Evolutionary conservation across 2,113 vertebrate species (phyloP).

Genomic region (Camelus bactrianus): DNA sequence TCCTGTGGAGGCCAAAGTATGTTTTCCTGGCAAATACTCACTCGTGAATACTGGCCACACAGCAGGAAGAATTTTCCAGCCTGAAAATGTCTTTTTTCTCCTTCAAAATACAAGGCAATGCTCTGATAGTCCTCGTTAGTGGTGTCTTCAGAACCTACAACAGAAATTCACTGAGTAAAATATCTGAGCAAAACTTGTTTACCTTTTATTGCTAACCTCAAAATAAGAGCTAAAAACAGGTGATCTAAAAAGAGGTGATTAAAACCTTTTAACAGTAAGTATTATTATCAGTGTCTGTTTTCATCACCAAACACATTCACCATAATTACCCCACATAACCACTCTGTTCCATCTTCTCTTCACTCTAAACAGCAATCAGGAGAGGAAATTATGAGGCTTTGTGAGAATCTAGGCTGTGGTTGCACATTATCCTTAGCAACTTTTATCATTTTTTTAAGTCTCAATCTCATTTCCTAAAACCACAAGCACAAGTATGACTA

Average conservation of each 20-base stretch:
- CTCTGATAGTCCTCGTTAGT: constrained; percentile 97
- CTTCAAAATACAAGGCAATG: constrained; percentile 98
- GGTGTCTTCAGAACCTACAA: constrained; percentile 92
- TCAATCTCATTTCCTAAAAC: constrained; percentile 16
- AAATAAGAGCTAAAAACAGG: not conserved
- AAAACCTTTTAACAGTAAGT: not conserved
- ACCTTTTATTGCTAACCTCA: not conserved
- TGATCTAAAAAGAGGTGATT: not conserved
- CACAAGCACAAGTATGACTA: not conserved
- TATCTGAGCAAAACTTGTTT: not conserved
- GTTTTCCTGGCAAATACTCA: constrained; percentile 83
- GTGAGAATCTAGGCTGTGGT: not conserved
- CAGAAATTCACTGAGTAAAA: not conserved
- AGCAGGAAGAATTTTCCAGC: constrained; percentile 98
- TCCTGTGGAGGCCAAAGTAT: not conserved
- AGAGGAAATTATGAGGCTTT: not conserved
- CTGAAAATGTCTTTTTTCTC: constrained; percentile 96
- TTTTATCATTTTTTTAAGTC: not conserved
- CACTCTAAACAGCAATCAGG: not conserved
- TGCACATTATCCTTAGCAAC: not conserved
- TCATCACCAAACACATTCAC: not conserved
- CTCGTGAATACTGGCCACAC: constrained; percentile 95
- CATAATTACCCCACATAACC: not conserved
- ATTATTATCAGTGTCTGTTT: constrained; percentile 1
- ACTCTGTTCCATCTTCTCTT: not conserved